Base-by-base conservation (phyloP, 2,888 invertebrate genomes). In the Nomada fabriciana region DNA sequence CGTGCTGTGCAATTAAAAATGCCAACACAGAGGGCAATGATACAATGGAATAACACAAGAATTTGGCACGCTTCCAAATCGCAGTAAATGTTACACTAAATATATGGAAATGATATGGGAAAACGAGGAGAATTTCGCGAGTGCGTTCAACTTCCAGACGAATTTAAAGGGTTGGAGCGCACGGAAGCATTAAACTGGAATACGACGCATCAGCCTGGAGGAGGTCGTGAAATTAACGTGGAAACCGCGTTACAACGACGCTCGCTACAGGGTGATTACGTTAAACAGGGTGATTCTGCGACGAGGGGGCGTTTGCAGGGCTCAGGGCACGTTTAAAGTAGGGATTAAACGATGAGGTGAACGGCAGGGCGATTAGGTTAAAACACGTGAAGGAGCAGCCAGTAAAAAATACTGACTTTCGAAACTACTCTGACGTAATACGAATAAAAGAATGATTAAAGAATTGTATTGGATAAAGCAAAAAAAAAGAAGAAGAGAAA, bases 181-280 rank as follows among this genome's bases (percentile, higher is more conserved):
- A 52, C 23, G 50, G 25, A 15, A 42, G 53, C 13, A 29, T 9
- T 73, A 53, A 80, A 72, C 52, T 43, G 64, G 13, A 42, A 50
- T 57, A 29, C n/a, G 52, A 47, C 53, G 47, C 72, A 42, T 67
- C 52, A 53, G 74, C 15, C 3, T 36, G 47, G 15, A 25, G 59
- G 47, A 59, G 67, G 53, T 79, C 80, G 64, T 73, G 80, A 60
- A 73, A 81, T 81, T 73, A 73, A 79, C 73, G 73, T 18, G 36
- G 73, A 64, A 69, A 68, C 69, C 80, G 59, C 59, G 59, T 79
- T 64, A 80, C 80, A 65, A 73, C 57, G 80, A 18, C 29, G 15
- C 61, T 10, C 47, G 36, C 25, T 60, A 25, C 43, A 25, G 52
- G 57, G 67, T 53, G 80, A 73, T 80, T 69, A 73, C 36, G 80